These are phyloP conservation scores for Stichopus chloronotus DNA, from an alignment of 35 echinoderm and acorn worm genomes.

Conservation along the genomic window DNA sequence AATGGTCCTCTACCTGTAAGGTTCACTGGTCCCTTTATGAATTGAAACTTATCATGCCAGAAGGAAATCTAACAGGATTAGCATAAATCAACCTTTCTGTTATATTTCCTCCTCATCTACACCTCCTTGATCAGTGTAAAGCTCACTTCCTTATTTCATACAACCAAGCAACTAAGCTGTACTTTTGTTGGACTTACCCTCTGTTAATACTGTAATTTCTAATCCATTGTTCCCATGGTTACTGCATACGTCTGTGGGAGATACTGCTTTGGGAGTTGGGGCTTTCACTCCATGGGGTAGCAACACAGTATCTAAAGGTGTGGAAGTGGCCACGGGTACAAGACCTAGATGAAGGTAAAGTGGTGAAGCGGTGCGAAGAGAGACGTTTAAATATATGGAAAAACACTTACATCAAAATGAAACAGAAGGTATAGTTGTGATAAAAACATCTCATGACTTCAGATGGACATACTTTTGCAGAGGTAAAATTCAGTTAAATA, in stretches of 20 bases:
- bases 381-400: not conserved
- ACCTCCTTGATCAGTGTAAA: too few species aligned
- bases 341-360: slow-evolving; percentile 28
- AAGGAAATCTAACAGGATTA: too few species aligned
- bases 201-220: slow-evolving; percentile 14
- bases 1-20: too few species aligned
- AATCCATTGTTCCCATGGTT: not conserved
- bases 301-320: slow-evolving; percentile 38
- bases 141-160: too few species aligned
- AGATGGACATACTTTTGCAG: not conserved
- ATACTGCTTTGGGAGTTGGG: slow-evolving; percentile 15
- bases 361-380: not conserved
- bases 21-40: too few species aligned
- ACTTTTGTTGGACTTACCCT: slow-evolving; percentile 16
- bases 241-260: slow-evolving; percentile 3
- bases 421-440: not conserved
- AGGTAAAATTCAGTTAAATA: too few species aligned
- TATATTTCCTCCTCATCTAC: too few species aligned
- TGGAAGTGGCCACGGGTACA: slow-evolving; percentile 50
- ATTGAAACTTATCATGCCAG: too few species aligned
- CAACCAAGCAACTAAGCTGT: not conserved
- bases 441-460: not conserved
- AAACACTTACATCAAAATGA: not conserved
- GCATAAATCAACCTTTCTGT: too few species aligned
- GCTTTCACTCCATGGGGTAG: slow-evolving; percentile 52